Conservation (phyloP, 2,113 vertebrate species). For the Saguinus imperator region DNA sequence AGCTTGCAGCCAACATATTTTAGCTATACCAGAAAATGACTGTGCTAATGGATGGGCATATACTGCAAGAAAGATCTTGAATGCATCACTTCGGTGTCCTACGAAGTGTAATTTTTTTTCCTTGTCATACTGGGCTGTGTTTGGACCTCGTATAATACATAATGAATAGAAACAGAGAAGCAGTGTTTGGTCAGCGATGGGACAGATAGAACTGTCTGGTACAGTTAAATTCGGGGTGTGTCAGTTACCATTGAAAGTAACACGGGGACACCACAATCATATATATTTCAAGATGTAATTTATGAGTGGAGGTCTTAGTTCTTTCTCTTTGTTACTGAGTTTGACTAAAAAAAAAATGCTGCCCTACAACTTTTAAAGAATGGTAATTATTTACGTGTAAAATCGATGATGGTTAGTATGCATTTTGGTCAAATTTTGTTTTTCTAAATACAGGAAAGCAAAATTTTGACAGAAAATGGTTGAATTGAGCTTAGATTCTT, state of each 20-base stretch:
- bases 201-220: slow-evolving; percentile 81
- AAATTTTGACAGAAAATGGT: slow-evolving; percentile 6
- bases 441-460: slow-evolving; percentile 40
- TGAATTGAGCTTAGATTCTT: slow-evolving; percentile 5
- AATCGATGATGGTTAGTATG: slow-evolving; percentile 21
- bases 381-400: slow-evolving; percentile 36
- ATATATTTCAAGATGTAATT: slow-evolving; percentile 70
- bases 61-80: slow-evolving; percentile 46
- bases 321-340: slow-evolving; percentile 37
- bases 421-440: slow-evolving; percentile 17
- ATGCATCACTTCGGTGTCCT: slow-evolving; percentile 55
- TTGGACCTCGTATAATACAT: slow-evolving; percentile 67
- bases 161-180: slow-evolving; percentile 78
- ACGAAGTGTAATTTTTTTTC: slow-evolving; percentile 47
- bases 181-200: slow-evolving; percentile 79
- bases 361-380: slow-evolving; percentile 65
- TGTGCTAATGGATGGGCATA: slow-evolving; percentile 29
- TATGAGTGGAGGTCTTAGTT: slow-evolving; percentile 45
- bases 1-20: slow-evolving; percentile 58
- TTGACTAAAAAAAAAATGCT: slow-evolving; percentile 9
- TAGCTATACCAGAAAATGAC: slow-evolving; percentile 27
- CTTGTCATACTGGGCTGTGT: slow-evolving; percentile 55
- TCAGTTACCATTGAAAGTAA: slow-evolving; percentile 77
- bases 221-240: slow-evolving; percentile 81
- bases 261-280: slow-evolving; percentile 48